These are phyloP conservation scores for Columba livia DNA, from an alignment of 2,113 vertebrate species.

Conservation along the genomic window DNA sequence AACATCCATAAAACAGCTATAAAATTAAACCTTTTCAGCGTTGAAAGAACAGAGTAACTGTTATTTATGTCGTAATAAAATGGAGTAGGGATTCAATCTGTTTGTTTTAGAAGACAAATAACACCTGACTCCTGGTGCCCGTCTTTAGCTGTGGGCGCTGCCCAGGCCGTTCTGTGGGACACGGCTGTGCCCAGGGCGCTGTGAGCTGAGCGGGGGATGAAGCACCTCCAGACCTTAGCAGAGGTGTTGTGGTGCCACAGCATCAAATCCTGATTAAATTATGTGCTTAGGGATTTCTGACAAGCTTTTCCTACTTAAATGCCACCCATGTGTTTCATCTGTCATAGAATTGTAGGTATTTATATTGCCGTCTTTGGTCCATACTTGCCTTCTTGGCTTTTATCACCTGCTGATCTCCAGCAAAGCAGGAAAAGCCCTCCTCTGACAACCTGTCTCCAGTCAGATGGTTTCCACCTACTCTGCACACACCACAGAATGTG, in stretches of 20 bases:
- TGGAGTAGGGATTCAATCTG: background rate
- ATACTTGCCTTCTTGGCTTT: background rate
- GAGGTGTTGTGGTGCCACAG: conserved; percentile 7
- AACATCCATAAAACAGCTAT: background rate
- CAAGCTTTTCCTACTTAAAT: conserved; percentile 10
- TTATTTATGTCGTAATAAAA: background rate
- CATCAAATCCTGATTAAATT: conserved; percentile 36
- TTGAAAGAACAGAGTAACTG: background rate
- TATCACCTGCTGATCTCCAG: background rate
- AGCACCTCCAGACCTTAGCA: background rate
- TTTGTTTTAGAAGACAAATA: background rate
- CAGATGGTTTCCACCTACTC: background rate
- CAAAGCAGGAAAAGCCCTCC: background rate
- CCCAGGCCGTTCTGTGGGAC: background rate
- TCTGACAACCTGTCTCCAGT: background rate
- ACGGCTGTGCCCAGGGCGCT: fast-evolving
- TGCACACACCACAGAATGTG: background rate
- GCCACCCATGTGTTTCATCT: background rate
- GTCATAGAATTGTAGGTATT: background rate
- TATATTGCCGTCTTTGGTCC: background rate
- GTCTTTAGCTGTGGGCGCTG: background rate
- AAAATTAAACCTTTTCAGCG: background rate
- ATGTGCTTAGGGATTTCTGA: conserved; percentile 36
- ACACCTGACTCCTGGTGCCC: background rate
- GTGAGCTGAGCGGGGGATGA: background rate